Evolutionary conservation across 2,113 vertebrate genomes (phyloP).

Genomic region (Hassar affinis): DNA sequence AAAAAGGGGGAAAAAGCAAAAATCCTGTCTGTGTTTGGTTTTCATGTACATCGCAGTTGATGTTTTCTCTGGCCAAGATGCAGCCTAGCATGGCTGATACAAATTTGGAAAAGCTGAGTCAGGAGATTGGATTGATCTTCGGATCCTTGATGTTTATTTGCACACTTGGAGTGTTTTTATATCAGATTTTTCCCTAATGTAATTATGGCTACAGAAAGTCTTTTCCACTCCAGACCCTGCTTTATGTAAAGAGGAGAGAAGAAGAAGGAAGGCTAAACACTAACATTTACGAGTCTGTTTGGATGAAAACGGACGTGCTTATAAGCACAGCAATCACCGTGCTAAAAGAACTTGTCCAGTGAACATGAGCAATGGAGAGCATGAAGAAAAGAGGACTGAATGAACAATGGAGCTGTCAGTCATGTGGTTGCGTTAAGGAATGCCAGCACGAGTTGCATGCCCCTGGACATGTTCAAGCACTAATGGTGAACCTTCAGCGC

Average conservation of each 20-base stretch:
- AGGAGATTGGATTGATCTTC: neutral
- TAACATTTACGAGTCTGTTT: neutral
- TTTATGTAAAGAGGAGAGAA: neutral
- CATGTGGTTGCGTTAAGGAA: neutral
- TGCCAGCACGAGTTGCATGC: neutral
- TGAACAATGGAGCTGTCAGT: neutral
- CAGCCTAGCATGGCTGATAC: neutral
- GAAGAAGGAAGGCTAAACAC: neutral
- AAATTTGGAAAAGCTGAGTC: constrained; percentile 1
- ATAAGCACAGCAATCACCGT: neutral
- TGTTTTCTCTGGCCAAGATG: neutral
- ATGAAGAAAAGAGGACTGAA: neutral
- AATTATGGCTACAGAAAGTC: neutral
- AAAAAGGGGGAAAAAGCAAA: neutral
- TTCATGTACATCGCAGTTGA: neutral
- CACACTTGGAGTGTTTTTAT: neutral
- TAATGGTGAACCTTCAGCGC: neutral
- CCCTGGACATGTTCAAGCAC: neutral
- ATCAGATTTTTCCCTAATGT: neutral
- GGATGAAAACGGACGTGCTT: neutral
- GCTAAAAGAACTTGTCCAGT: neutral
- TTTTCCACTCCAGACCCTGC: neutral
- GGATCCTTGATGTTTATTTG: neutral
- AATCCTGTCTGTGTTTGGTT: neutral
- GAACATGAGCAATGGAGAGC: neutral